Percentiles rank a stretch among this genome's conserved stretches.
These are phyloP conservation scores for Montifringilla adamsi DNA, from an alignment of 2,113 vertebrate genomes.

Conservation along the genomic window DNA sequence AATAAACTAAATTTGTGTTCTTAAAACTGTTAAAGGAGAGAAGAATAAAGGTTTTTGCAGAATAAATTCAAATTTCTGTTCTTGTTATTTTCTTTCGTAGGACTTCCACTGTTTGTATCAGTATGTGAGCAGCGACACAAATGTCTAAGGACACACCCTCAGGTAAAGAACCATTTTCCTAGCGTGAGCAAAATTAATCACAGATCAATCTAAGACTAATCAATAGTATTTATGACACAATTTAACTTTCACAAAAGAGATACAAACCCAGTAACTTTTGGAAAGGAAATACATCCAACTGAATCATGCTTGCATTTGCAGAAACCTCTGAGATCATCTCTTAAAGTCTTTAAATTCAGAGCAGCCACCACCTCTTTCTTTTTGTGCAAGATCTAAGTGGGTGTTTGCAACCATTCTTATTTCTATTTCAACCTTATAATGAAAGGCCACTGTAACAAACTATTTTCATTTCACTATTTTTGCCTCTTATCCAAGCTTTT, in stretches of 20 bases:
- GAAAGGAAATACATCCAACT: neutral
- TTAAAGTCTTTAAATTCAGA: neutral
- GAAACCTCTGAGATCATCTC: neutral
- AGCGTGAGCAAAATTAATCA: slow-evolving; percentile 19
- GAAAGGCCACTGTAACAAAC: neutral
- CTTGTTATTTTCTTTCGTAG: neutral
- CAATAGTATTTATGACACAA: neutral
- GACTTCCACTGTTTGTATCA: neutral
- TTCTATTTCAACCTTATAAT: neutral
- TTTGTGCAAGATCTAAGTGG: neutral
- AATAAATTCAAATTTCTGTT: neutral
- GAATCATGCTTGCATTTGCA: neutral
- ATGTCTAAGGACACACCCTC: neutral
- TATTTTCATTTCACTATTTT: neutral
- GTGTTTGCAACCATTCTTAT: neutral
- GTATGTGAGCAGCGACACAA: neutral
- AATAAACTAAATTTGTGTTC: neutral
- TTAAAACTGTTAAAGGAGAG: neutral
- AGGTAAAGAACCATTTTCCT: slow-evolving; percentile 10
- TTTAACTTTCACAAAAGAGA: neutral
- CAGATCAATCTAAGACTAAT: neutral
- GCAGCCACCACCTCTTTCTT: neutral
- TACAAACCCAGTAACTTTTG: neutral
- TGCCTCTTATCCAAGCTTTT: neutral
- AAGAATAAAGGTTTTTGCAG: neutral